phyloP scores from a whole-genome alignment of 2,888 invertebrate species.

The Rhabditophanes sp. region DNA sequence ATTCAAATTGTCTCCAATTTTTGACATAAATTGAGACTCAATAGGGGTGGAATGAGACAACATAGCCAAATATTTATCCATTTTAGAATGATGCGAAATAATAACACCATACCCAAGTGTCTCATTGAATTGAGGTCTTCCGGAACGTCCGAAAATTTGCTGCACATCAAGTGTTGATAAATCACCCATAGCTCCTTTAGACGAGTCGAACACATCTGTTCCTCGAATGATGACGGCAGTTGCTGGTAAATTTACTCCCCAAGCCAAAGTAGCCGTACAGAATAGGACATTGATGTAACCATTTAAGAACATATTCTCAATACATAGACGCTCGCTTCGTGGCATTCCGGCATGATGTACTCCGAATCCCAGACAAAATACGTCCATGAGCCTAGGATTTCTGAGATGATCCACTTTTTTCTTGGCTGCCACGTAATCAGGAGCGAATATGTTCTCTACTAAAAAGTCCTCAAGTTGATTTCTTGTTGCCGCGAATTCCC shows the following conservation, averaged over 20 bases:
- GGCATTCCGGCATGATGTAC: conserved; percentile 93
- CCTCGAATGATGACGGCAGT: conserved; percentile 90
- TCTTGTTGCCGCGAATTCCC: conserved; percentile 60
- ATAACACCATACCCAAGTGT: conserved; percentile 69
- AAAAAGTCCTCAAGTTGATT: conserved; percentile 4
- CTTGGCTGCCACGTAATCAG: neutral
- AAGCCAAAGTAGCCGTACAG: conserved; percentile 92
- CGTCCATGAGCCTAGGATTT: conserved; percentile 54
- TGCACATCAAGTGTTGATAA: conserved; percentile 88
- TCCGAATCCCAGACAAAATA: conserved; percentile 71
- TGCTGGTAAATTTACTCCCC: conserved; percentile 98
- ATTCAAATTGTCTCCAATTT: conserved; percentile 84
- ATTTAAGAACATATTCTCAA: conserved; percentile 74
- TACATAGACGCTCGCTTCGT: conserved; percentile 66
- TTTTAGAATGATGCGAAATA: conserved; percentile 75
- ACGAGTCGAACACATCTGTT: conserved; percentile 90
- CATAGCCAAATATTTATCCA: conserved; percentile 72
- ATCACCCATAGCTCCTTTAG: conserved; percentile 79
- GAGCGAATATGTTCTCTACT: conserved; percentile 2
- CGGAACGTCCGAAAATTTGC: conserved; percentile 84
- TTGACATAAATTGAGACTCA: conserved; percentile 82
- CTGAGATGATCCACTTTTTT: conserved; percentile 9
- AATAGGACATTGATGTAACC: conserved; percentile 70
- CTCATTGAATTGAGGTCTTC: conserved; percentile 92
- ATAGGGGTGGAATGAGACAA: conserved; percentile 93